These are phyloP conservation scores for Euclidia mi DNA, from an alignment of 2,888 invertebrate genomes.

Conservation along the genomic window DNA sequence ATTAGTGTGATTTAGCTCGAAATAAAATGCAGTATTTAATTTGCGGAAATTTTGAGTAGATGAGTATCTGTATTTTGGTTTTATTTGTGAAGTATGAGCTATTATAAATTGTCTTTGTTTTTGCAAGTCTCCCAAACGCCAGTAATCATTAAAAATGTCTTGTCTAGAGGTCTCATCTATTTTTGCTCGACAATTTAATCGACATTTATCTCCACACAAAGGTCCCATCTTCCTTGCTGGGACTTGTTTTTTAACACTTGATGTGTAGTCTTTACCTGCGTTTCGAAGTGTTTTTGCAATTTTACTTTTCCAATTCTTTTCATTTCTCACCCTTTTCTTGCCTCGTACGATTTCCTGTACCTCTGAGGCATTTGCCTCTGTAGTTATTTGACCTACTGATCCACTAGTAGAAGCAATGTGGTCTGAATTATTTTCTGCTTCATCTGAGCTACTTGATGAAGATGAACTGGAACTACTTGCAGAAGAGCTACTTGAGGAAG, in stretches of 20 bases:
- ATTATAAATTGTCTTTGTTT: too few relatives aligned
- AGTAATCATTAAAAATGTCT: too few relatives aligned
- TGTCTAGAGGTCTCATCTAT: too few relatives aligned
- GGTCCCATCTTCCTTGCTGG: too few relatives aligned
- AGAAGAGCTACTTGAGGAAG: conserved; percentile 30
- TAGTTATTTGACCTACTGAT: conserved; percentile 18
- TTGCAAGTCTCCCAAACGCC: too few relatives aligned
- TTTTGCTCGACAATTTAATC: too few relatives aligned
- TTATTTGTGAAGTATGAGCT: too few relatives aligned
- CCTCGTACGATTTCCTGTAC: conserved; percentile 25
- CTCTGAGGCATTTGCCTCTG: conserved; percentile 7
- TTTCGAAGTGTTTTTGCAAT: conserved; percentile 22
- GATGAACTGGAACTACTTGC: conserved; percentile 17
- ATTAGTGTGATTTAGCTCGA: conserved; percentile 19
- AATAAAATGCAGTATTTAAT: conserved; percentile 32
- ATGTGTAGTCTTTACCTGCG: conserved; percentile 16
- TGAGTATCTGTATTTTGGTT: conserved; percentile 23
- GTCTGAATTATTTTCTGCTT: conserved; percentile 17
- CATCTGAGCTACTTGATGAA: conserved; percentile 17
- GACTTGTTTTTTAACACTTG: conserved; percentile 13
- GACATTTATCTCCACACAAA: too few relatives aligned
- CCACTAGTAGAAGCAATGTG: conserved; percentile 19
- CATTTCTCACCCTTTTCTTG: conserved; percentile 10
- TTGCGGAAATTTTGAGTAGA: conserved; percentile 19
- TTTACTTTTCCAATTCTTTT: conserved; percentile 19